Percentiles rank a stretch among this genome's conserved stretches.
Evolutionary conservation across 2,797 vertebrate species (phyloP).

Genomic region (Chelmon rostratus): DNA sequence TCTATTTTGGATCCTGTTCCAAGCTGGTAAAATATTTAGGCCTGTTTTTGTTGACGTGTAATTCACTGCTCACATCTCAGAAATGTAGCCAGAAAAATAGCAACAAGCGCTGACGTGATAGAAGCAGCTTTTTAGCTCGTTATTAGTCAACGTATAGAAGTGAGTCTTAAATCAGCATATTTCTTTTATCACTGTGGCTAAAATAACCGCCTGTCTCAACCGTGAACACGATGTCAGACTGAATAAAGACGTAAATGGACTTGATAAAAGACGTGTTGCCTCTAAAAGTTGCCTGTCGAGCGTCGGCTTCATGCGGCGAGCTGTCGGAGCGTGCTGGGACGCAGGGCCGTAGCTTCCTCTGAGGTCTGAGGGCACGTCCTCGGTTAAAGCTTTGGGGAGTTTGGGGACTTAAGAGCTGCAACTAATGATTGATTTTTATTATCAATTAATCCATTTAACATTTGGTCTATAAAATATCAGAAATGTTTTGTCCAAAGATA

Average conservation of each 20-base stretch:
- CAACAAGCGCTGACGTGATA: background rate
- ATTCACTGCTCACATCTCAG: background rate
- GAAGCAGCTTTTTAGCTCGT: background rate
- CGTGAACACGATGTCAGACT: background rate
- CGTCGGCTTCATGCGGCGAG: background rate
- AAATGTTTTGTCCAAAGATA: slow-evolving; percentile 5
- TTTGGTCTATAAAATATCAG: background rate
- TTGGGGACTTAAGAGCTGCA: background rate
- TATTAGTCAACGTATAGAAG: background rate
- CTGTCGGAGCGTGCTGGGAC: background rate
- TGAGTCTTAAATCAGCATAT: background rate
- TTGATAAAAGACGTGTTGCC: background rate
- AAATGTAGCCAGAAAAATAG: background rate
- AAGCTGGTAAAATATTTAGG: background rate
- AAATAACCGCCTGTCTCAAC: background rate
- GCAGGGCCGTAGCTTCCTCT: background rate
- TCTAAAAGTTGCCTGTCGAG: slow-evolving; percentile 19
- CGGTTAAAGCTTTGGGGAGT: background rate
- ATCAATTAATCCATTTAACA: background rate
- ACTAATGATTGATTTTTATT: too few species aligned
- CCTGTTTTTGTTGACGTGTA: background rate
- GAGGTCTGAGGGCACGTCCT: background rate
- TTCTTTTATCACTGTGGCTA: background rate
- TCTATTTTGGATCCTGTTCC: slow-evolving; percentile 54
- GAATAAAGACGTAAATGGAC: background rate